These are phyloP conservation scores for Achlya flavicornis DNA, from an alignment of 2,888 invertebrate species.

Conservation along the genomic window DNA sequence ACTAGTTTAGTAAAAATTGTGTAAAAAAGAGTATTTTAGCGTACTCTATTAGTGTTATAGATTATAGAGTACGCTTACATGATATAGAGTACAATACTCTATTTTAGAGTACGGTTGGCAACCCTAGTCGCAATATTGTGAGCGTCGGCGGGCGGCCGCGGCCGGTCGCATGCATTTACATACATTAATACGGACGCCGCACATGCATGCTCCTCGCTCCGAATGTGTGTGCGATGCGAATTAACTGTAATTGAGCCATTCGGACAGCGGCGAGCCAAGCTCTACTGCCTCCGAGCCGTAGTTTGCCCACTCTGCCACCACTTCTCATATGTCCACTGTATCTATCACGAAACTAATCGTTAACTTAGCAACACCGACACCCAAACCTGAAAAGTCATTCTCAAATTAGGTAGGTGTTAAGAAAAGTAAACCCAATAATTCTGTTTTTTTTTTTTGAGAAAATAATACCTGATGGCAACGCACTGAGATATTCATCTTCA, in stretches of 20 bases:
- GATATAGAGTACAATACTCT: too few relatives aligned
- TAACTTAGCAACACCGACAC: constrained; percentile 17
- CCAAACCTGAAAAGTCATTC: not conserved
- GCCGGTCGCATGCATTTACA: constrained; percentile 82
- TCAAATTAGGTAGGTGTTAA: constrained; percentile 13
- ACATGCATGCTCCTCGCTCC: constrained; percentile 75
- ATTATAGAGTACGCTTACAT: too few relatives aligned
- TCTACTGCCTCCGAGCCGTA: constrained; percentile 65
- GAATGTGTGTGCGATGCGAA: constrained; percentile 81
- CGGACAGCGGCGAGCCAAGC: constrained; percentile 71
- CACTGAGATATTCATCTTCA: constrained; percentile 78
- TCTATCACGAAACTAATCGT: constrained; percentile 23
- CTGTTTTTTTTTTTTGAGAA: constrained; percentile 49
- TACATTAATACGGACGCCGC: constrained; percentile 79
- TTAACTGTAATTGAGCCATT: constrained; percentile 84
- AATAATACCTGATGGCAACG: constrained; percentile 58
- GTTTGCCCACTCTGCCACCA: constrained; percentile 55
- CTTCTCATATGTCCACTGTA: constrained; percentile 27
- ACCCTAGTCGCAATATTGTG: constrained; percentile 83
- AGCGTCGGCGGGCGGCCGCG: constrained; percentile 73
- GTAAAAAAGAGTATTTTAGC: too few relatives aligned
- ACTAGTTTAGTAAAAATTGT: too few relatives aligned
- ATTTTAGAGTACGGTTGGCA: too few relatives aligned
- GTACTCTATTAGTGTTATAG: too few relatives aligned
- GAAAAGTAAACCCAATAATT: constrained; percentile 33